Conservation (phyloP, 2,797 vertebrate species). For the Protonibea diacanthus region DNA sequence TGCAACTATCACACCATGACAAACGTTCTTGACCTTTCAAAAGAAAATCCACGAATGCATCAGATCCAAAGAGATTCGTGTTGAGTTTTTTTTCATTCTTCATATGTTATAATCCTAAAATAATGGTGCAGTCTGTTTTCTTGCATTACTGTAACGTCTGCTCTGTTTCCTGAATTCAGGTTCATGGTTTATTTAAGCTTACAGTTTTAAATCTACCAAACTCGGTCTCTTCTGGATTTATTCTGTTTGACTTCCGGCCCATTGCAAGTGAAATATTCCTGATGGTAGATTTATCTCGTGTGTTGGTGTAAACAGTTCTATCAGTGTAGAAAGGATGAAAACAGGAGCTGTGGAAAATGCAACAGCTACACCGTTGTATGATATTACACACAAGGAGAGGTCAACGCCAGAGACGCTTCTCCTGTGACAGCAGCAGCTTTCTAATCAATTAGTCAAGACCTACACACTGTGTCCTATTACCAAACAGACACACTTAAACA, state of each 20-base stretch:
- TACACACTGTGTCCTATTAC: constrained; percentile 54
- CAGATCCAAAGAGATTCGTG: neutral
- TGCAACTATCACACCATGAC: neutral
- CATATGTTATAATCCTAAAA: no score
- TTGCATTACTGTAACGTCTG: no score
- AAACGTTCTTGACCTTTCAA: neutral
- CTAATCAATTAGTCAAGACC: constrained; percentile 71
- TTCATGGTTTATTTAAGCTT: no score
- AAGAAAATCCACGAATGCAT: neutral
- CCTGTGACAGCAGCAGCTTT: constrained; percentile 51
- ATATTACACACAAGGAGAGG: constrained; percentile 28
- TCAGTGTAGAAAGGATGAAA: neutral
- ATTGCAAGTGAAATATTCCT: neutral
- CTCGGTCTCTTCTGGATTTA: neutral
- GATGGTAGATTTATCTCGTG: neutral
- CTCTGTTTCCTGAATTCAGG: neutral
- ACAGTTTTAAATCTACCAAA: neutral
- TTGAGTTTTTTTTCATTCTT: no score
- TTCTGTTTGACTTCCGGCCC: neutral
- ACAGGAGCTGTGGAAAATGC: constrained; percentile 23
- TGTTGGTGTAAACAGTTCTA: neutral
- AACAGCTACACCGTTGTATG: constrained; percentile 4
- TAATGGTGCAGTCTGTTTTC: no score
- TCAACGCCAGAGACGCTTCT: constrained; percentile 44
- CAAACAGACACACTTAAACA: neutral